A percentile compares a stretch with the other conserved stretches of the same genome.
These are phyloP conservation scores for Ambastaia sidthimunki DNA, from an alignment of 2,797 vertebrate species.

Conservation along the genomic window DNA sequence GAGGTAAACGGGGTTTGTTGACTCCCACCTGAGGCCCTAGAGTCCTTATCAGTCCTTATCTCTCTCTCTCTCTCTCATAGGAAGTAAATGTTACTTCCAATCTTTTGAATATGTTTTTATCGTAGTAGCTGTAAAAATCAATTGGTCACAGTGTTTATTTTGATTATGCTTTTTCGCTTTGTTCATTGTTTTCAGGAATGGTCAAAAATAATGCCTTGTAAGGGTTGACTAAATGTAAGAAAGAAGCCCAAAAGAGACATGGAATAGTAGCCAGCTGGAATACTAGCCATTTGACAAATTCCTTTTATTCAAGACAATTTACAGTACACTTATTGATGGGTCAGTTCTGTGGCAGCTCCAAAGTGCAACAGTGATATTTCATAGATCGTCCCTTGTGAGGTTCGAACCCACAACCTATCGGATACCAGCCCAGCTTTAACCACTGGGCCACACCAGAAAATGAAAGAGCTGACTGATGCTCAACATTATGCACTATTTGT, in stretches of 20 bases:
- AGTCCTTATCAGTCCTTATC: slow-evolving; percentile 55
- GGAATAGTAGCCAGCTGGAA: neutral
- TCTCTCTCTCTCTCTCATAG: slow-evolving; percentile 23
- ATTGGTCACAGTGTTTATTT: slow-evolving; percentile 22
- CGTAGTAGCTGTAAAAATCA: neutral
- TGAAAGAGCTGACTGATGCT: slow-evolving; percentile 15
- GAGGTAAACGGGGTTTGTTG: slow-evolving; percentile 59
- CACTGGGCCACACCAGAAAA: slow-evolving; percentile 13
- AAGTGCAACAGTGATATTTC: neutral
- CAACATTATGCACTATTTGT: slow-evolving; percentile 21
- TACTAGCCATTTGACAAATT: neutral
- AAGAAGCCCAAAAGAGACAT: neutral
- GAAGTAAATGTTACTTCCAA: slow-evolving; percentile 23
- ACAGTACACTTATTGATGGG: neutral
- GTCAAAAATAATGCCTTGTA: neutral
- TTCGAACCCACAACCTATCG: slow-evolving; percentile 14
- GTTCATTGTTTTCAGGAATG: slow-evolving; percentile 25
- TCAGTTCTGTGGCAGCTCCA: neutral
- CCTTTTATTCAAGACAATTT: neutral
- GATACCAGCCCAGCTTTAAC: slow-evolving; percentile 2
- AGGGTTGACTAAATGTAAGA: neutral
- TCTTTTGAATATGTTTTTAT: slow-evolving; percentile 19
- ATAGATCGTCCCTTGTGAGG: slow-evolving; percentile 3
- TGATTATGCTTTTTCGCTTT: slow-evolving; percentile 9
- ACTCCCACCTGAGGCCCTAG: slow-evolving; percentile 48